These are phyloP conservation scores for Sphenodon punctatus DNA, from an alignment of 2,797 vertebrate species.

Conservation along the genomic window DNA sequence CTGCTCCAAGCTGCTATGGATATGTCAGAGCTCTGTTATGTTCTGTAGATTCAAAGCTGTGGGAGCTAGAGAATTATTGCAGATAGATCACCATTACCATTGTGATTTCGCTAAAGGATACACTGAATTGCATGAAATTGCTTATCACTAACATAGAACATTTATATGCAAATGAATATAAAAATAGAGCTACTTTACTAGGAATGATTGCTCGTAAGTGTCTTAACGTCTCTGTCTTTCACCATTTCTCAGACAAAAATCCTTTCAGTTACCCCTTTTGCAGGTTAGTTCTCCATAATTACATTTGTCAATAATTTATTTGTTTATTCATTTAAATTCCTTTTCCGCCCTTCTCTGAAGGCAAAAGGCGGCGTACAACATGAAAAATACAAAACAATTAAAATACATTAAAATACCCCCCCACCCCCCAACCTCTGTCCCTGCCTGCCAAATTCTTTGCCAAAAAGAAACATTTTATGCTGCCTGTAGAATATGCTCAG, in stretches of 20 bases:
- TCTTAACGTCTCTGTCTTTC: conserved; percentile 38
- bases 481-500: too few relatives aligned
- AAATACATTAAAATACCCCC: too few relatives aligned
- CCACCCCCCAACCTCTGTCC: too few relatives aligned
- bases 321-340: too few relatives aligned
- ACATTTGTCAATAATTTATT: too few relatives aligned
- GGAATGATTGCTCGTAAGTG: conserved; percentile 33
- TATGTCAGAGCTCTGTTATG: not conserved
- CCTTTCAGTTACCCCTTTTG: conserved; percentile 32
- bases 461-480: too few relatives aligned
- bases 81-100: conserved; percentile 22
- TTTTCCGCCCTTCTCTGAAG: too few relatives aligned
- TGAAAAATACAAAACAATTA: too few relatives aligned
- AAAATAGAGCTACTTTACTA: conserved; percentile 32
- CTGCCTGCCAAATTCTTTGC: too few relatives aligned
- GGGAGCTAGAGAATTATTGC: not conserved
- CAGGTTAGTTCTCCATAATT: conserved; percentile 12
- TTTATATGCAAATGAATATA: conserved; percentile 47
- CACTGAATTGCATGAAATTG: conserved; percentile 38
- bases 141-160: conserved; percentile 35
- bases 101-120: conserved; percentile 47
- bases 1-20: not conserved
- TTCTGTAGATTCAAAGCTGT: not conserved
- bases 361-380: too few relatives aligned
- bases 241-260: conserved; percentile 12